phyloP scores from a whole-genome alignment of 1,140 invertebrate genomes.

The Lerema accius region DNA sequence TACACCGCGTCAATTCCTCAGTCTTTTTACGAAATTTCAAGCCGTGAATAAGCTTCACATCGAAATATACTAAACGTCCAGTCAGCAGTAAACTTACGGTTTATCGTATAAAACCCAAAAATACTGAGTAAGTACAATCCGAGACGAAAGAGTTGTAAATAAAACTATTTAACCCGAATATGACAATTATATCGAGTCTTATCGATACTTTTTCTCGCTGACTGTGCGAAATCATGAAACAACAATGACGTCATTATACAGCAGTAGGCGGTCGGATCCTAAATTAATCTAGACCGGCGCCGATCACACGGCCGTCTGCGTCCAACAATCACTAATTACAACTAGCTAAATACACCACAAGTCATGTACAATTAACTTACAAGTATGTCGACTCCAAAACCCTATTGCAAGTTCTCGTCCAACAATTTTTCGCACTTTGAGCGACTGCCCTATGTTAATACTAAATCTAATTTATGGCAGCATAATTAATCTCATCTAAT shows the following conservation, averaged over 20 bases:
- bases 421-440: constrained; percentile 11
- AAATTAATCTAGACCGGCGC: constrained; percentile 3
- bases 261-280: background rate
- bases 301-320: background rate
- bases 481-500: constrained; percentile 16
- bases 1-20: constrained; percentile 42
- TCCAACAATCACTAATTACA: constrained; percentile 9
- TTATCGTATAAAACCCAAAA: constrained; percentile 21
- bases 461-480: constrained; percentile 18
- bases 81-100: constrained; percentile 23
- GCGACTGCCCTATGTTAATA: constrained; percentile 12
- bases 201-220: constrained; percentile 7
- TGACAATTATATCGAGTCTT: background rate
- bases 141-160: constrained; percentile 26
- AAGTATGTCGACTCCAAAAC: constrained; percentile 16
- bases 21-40: constrained; percentile 37
- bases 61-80: constrained; percentile 23
- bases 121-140: constrained; percentile 30
- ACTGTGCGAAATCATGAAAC: background rate
- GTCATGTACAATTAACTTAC: constrained; percentile 24
- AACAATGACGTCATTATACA: background rate
- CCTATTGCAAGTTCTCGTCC: constrained; percentile 23
- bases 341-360: constrained; percentile 6
- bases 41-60: constrained; percentile 21
- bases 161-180: constrained; percentile 16